Base-by-base conservation (phyloP, 2,888 invertebrate genomes). In the Taenaris catops region DNA sequence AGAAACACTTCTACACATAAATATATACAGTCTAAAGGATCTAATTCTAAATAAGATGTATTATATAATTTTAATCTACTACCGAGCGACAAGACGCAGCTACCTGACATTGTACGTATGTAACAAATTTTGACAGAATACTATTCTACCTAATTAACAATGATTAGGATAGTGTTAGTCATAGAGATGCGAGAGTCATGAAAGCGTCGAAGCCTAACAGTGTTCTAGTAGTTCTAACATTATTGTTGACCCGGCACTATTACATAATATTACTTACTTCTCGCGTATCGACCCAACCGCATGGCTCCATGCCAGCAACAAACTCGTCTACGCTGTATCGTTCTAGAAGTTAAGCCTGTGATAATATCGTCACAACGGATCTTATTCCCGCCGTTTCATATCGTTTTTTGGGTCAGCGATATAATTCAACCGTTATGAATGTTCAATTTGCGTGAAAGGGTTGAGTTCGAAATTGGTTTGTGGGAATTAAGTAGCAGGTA, bases 301-400 rank as follows among this genome's bases (percentile, higher is more conserved):
- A 69, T 81, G 83, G 83, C 81, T 65, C 65, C 43, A 57, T 68
- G 84, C 84, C 84, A 84, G 71, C 70, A 67, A 64, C 63, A 69
- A 74, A 67, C 64, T 66, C 58, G 48, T 48, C 51, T 50, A 54
- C 59, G 57, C 63, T 60, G 55, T 49, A 50, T 58, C 58, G 55
- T 60, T 63, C 63, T 62, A 61, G 61, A 68, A 69, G 60, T 49
- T 50, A 41, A 50, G n/a, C 58, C 63, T 61, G 63, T 58, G 57
- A 25, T 29, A 26, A 38, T 8, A 27, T 31, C 14, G 6, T 16
- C 8, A 12, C 25, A 33, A 17, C 17, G 18, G 21, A 24, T 34
- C 16, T 29, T 31, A 20, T 17, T 17, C 9, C 16, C 19, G 12
- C 25, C 16, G 23, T 12, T 29, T 29, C 11, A 27, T 18, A 10